Percentiles rank a stretch among this genome's conserved stretches.
Evolutionary conservation across 1,140 invertebrate species (phyloP).

Genomic region (Nephila pilipes): DNA sequence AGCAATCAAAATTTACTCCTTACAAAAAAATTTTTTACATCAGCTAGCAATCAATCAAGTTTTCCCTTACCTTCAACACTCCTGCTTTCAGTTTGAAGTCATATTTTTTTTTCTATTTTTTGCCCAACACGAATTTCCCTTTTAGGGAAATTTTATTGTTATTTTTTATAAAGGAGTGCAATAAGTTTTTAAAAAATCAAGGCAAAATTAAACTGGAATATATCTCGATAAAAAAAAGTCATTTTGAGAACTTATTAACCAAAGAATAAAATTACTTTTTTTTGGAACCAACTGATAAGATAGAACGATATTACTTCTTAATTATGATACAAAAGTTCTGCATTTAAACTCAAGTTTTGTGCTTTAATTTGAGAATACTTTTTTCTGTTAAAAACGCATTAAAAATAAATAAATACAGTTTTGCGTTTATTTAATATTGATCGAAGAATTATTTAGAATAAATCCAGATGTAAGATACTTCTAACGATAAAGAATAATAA

Average conservation of each 20-base stretch:
- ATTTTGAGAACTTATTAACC: neutral
- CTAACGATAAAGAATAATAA: too few species aligned
- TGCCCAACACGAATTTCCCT: too few species aligned
- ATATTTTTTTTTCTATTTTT: neutral
- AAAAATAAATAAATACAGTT: too few species aligned
- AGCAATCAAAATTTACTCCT: constrained; percentile 52
- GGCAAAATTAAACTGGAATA: neutral
- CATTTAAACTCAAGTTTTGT: neutral
- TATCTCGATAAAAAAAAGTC: neutral
- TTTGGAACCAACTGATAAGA: neutral
- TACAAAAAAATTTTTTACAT: neutral
- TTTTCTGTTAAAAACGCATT: too few species aligned
- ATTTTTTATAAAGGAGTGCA: too few species aligned
- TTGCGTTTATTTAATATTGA: too few species aligned
- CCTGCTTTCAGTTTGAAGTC: constrained; percentile 17
- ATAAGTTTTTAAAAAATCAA: neutral
- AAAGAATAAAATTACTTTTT: neutral
- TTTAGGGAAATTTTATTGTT: neutral
- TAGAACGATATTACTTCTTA: neutral
- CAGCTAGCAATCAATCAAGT: constrained; percentile 19
- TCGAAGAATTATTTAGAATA: too few species aligned
- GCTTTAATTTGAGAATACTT: too few species aligned
- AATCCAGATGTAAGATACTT: too few species aligned
- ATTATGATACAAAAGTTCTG: neutral
- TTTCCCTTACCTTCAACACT: neutral